Evolutionary conservation across 2,113 vertebrate genomes (phyloP), one percentile per base, ranked within the genome.

Genomic region (Crotalus horridus): DNA sequence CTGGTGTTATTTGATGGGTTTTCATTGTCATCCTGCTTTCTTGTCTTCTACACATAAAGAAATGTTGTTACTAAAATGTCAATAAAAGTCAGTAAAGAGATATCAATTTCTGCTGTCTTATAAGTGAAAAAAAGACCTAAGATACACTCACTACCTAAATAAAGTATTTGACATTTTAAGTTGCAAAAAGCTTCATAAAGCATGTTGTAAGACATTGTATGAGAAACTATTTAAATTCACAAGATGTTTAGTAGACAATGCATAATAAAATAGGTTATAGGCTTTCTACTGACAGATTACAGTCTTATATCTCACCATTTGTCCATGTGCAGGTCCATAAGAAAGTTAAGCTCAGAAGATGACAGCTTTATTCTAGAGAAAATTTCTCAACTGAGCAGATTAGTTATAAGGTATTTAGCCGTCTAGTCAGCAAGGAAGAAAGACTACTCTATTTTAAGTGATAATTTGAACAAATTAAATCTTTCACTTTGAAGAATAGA

Each of bases 41-140:
- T 96, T 96, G 91, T 94, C 93, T 96, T 87, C 2, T 1, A 94
- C 94, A 95, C 93, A 95, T 95, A 97, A 97, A 90, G 64, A 95
- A 59, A 55, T 90, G 93, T 92, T 88, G 29, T 93, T 1, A 53
- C 91, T 94, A 89, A 96, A 97, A 97, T 97, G 97, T 95, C 97
- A 97, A 90, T 94, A 94, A 51, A 93, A 96, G 59, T 90, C 90
- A 95, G 92, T 95, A 87, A 94, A 96, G 93, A 85, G 93, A 91
- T 91, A 95, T 26, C 20, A 95, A 95, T 61, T 90, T 87, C 95
- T 4, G 92, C 0, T 64, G 85, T 58, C 96, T 96, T 91, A 92
- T 93, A 96, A 96, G 94, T 95, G 94, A 94, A 95, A 95, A 90
- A 51, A 91, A 95, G 91, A 89, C 94, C 54, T 90, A 88, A 90